Base-by-base conservation (phyloP, 2,797 vertebrate genomes). In the Coranthus polyacanthus region DNA sequence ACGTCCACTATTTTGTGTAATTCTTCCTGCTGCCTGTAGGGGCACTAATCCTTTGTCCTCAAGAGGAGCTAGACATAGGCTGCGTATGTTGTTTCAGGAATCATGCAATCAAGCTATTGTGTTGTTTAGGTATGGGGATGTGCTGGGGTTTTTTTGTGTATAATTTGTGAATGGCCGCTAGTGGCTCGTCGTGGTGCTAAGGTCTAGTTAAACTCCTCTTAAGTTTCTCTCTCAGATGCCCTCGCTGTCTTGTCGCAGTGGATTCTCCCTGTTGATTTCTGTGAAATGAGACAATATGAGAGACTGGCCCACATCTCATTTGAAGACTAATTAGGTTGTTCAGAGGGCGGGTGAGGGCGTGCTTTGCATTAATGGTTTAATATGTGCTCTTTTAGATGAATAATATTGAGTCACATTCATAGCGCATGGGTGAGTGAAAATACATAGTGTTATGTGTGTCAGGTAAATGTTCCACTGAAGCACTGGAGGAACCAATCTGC, bases 241-340 rank as follows among this genome's bases (percentile, higher is more conserved):
- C 55, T 71, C 45, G 74, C 68, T 39, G 53, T 52, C 65, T 57
- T 58, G 59, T 78, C 72, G 80, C 64, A 1, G 56, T 69, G 81
- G 78, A 88, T 45, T 55, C 58, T 56, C 75, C 15, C 57, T 24
- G 13, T 39, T 21, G 36, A 84, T 75, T 89, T 74, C 72, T 88
- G 72, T 73, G 72, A 82, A 88, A 90, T 76, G 76, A 86, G 85
- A 87, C 82, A 79, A 82, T 84, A 82, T 69, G 60, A 81, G 60
- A 68, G 63, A 83, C 75, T 62, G 53, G 79, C 72, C 62, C 49
- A 83, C 76, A 60, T 88, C 87, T 87, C 76, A 88, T 89, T 89
- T 85, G 50, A 86, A 85, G 82, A 83, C 79, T 91, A 91, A 90
- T 91, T 85, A 79, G 72, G 79, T 90, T 77, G 77, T 79, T 85